Conservation (phyloP, 1,140 invertebrate genomes). For the Bicyclus anynana region DNA sequence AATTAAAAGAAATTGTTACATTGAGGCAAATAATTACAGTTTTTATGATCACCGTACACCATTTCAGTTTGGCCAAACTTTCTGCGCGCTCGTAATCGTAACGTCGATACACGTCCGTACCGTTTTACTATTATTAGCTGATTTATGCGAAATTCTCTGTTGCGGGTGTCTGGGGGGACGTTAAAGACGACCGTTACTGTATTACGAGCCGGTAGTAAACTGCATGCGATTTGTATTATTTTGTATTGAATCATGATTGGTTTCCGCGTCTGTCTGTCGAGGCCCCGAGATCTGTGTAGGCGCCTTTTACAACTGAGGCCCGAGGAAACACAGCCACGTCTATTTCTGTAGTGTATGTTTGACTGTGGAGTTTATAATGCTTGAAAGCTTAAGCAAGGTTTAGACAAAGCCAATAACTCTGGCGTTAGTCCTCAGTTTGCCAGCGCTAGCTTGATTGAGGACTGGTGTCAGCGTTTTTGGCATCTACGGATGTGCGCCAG, state of each 20-base stretch:
- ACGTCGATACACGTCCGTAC: slow-evolving; percentile 6
- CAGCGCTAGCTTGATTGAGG: no score
- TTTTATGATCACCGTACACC: slow-evolving; percentile 18
- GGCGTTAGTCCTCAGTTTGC: no score
- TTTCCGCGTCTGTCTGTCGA: background rate
- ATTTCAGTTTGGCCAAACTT: slow-evolving; percentile 13
- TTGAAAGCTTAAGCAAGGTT: no score
- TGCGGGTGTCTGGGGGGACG: slow-evolving; percentile 9
- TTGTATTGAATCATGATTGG: background rate
- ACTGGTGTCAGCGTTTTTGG: no score
- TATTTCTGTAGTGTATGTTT: no score
- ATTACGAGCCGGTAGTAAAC: background rate
- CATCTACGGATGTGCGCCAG: no score
- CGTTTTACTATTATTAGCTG: slow-evolving; percentile 14
- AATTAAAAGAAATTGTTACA: background rate
- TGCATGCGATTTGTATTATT: background rate
- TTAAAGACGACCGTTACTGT: background rate
- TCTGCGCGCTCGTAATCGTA: slow-evolving; percentile 17
- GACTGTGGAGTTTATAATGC: no score
- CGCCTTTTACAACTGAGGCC: no score
- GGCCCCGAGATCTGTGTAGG: no score
- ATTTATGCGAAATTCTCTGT: slow-evolving; percentile 5
- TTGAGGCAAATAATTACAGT: background rate
- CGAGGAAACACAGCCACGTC: no score
- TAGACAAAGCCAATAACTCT: no score